Percentiles rank a stretch among this genome's conserved stretches.
These are phyloP conservation scores for Chrysocyon brachyurus DNA, from an alignment of 2,797 vertebrate species.

Conservation along the genomic window DNA sequence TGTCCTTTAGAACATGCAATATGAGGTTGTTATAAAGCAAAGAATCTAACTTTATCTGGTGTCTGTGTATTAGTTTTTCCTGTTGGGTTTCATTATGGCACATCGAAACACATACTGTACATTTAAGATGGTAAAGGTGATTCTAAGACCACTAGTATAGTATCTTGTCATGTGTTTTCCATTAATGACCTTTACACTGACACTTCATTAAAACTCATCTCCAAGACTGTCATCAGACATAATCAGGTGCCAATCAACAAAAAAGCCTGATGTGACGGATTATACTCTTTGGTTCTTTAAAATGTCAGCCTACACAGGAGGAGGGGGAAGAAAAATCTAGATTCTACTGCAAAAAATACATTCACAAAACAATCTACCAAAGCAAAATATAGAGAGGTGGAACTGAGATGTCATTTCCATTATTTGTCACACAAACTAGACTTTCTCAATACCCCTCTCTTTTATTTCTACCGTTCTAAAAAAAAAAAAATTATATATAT, in stretches of 20 bases:
- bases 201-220: slow-evolving; percentile 67
- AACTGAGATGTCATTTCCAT: slow-evolving; percentile 39
- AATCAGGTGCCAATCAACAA: slow-evolving; percentile 65
- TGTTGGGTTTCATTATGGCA: neutral
- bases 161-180: slow-evolving; percentile 11
- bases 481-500: neutral
- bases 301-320: slow-evolving; percentile 43
- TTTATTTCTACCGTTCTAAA: slow-evolving; percentile 16
- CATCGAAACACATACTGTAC: neutral
- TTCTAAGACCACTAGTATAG: slow-evolving; percentile 52
- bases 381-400: slow-evolving; percentile 47
- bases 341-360: slow-evolving; percentile 2
- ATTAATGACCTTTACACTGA: slow-evolving; percentile 50
- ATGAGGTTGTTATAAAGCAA: slow-evolving; percentile 26
- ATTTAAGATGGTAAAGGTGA: slow-evolving; percentile 43
- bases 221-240: slow-evolving; percentile 40
- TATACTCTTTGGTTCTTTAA: slow-evolving; percentile 56
- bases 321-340: neutral
- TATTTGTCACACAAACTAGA: neutral
- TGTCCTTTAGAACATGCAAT: neutral
- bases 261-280: slow-evolving; percentile 54
- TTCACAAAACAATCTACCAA: slow-evolving; percentile 57
- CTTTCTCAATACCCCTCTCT: slow-evolving; percentile 40
- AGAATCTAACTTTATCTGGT: slow-evolving; percentile 52
- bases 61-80: slow-evolving; percentile 36